Evolutionary conservation across 1,140 invertebrate species (phyloP).

Genomic region (Doryteuthis pealeii): DNA sequence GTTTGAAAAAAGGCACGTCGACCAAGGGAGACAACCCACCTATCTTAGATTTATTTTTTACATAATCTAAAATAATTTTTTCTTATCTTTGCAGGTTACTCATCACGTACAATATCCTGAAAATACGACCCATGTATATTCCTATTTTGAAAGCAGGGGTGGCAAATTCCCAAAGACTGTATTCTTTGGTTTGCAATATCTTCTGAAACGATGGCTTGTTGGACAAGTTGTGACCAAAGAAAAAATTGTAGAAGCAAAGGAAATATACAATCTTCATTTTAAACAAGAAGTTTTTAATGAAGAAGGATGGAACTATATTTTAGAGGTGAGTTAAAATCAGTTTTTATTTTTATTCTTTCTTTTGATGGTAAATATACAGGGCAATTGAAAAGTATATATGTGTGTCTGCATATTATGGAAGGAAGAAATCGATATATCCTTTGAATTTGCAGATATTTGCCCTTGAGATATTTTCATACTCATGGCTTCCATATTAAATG

Average conservation of each 20-base stretch:
- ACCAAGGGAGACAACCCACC: no score
- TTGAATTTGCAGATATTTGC: no score
- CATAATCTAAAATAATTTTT: background rate
- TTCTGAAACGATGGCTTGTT: conserved; percentile 60
- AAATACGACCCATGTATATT: conserved; percentile 60
- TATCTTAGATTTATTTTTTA: no score
- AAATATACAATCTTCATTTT: conserved; percentile 58
- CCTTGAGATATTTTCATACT: no score
- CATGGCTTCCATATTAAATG: no score
- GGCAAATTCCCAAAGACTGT: conserved; percentile 60
- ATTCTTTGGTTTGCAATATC: conserved; percentile 64
- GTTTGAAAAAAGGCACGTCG: no score
- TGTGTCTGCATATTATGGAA: no score
- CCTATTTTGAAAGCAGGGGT: conserved; percentile 63
- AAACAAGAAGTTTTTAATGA: conserved; percentile 61
- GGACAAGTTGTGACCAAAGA: conserved; percentile 61
- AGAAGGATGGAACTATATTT: conserved; percentile 63
- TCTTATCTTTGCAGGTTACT: conserved; percentile 53
- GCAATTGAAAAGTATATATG: no score
- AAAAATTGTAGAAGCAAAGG: conserved; percentile 61
- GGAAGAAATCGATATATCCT: no score
- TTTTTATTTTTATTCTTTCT: no score
- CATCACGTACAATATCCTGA: conserved; percentile 62
- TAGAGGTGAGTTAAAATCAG: conserved; percentile 51
- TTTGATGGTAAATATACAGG: no score